Conservation (phyloP, 2,888 invertebrate genomes). For the Drosophila eohydei region DNA sequence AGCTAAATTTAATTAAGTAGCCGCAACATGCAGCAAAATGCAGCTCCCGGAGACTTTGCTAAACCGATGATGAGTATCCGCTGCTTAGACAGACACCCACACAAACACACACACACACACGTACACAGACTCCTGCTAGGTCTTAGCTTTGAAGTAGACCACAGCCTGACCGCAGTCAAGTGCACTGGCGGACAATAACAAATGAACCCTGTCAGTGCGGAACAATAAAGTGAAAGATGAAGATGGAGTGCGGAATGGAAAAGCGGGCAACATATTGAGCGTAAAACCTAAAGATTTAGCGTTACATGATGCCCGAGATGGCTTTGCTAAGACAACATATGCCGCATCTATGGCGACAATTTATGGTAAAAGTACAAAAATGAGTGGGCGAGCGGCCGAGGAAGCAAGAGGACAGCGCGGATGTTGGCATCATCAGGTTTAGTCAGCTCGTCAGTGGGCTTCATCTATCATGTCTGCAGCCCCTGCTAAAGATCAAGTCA, state of each 20-base stretch:
- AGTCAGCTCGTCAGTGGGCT: slow-evolving; percentile 50
- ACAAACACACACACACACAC: neutral
- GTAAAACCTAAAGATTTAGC: slow-evolving; percentile 76
- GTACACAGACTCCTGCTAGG: neutral
- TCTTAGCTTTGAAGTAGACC: neutral
- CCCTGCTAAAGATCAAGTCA: slow-evolving; percentile 48
- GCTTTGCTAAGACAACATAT: slow-evolving; percentile 62
- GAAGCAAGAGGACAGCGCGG: neutral
- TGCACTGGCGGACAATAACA: slow-evolving; percentile 78
- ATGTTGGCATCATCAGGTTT: slow-evolving; percentile 20
- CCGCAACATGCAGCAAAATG: slow-evolving; percentile 41
- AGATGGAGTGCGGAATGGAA: neutral
- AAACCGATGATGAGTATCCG: slow-evolving; percentile 51
- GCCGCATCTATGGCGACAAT: slow-evolving; percentile 55
- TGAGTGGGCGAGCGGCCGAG: neutral
- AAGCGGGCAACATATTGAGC: slow-evolving; percentile 63
- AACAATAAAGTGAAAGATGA: slow-evolving; percentile 47
- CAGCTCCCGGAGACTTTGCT: slow-evolving; percentile 32
- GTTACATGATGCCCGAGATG: slow-evolving; percentile 73
- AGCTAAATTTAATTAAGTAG: slow-evolving; percentile 72
- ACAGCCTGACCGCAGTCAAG: slow-evolving; percentile 64
- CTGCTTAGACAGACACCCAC: slow-evolving; percentile 10
- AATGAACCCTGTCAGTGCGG: slow-evolving; percentile 65
- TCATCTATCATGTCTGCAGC: slow-evolving; percentile 69
- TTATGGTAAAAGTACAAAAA: slow-evolving; percentile 21